A percentile compares a stretch with the other conserved stretches of the same genome.
phyloP scores from a whole-genome alignment of 1,140 invertebrate genomes.

The Vanessa tameamea region DNA sequence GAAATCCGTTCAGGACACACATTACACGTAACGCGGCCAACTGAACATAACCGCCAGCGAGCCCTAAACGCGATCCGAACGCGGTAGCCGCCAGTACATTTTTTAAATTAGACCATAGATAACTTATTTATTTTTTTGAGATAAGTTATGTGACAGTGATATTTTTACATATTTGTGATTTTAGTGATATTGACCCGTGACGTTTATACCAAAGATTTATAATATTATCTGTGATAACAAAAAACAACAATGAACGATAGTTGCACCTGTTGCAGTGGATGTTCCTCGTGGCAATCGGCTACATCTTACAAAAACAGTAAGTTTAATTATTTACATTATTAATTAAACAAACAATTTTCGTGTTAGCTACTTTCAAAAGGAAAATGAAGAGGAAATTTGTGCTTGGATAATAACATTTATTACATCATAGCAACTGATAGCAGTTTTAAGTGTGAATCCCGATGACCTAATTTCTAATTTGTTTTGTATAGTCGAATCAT shows the following conservation, averaged over 20 bases:
- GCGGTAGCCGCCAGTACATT: constrained; percentile 40
- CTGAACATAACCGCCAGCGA: constrained; percentile 65
- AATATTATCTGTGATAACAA: constrained; percentile 65
- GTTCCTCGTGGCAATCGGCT: constrained; percentile 41
- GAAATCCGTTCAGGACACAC: constrained; percentile 75
- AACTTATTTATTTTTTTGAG: constrained; percentile 40
- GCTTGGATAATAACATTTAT: background rate
- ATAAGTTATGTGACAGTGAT: constrained; percentile 53
- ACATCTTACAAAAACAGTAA: constrained; percentile 46
- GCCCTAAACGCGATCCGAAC: constrained; percentile 50
- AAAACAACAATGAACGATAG: constrained; percentile 52
- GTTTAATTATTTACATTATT: constrained; percentile 29
- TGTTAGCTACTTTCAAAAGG: background rate
- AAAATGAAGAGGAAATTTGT: background rate
- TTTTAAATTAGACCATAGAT: constrained; percentile 41
- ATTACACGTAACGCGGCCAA: constrained; percentile 69
- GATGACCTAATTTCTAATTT: constrained; percentile 34
- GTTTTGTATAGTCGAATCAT: background rate
- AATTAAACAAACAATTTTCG: constrained; percentile 23
- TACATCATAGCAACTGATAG: constrained; percentile 26
- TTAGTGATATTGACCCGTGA: constrained; percentile 46
- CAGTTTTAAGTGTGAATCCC: constrained; percentile 23
- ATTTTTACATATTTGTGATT: constrained; percentile 33
- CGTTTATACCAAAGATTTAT: constrained; percentile 63
- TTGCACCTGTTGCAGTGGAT: constrained; percentile 53